Evolutionary conservation across 2,888 invertebrate species (phyloP).

Genomic region (Melanostoma scalare): DNA sequence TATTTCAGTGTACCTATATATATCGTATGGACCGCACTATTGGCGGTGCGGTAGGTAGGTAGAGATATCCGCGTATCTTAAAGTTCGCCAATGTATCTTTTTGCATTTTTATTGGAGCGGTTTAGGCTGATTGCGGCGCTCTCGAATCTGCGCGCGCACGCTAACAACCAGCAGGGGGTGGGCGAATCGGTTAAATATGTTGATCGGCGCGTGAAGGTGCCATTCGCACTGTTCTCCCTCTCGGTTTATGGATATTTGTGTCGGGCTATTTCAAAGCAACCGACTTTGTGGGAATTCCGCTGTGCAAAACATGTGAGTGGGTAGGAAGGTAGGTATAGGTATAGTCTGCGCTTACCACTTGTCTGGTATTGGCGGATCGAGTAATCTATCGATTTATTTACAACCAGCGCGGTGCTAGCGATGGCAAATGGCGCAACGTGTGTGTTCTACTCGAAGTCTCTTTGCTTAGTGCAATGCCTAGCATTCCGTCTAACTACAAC

Average conservation of each 20-base stretch:
- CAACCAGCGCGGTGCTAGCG: conserved; percentile 11
- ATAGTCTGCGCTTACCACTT: conserved; percentile 43
- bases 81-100: conserved; percentile 55
- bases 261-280: conserved; percentile 12
- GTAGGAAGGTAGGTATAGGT: conserved; percentile 10
- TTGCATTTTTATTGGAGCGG: conserved; percentile 68
- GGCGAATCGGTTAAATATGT: conserved; percentile 55
- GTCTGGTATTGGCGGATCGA: conserved; percentile 55
- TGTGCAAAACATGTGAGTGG: conserved; percentile 48
- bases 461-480: not conserved
- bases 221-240: conserved; percentile 66
- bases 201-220: conserved; percentile 68
- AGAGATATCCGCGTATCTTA: conserved; percentile 35
- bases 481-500: not conserved
- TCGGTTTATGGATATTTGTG: conserved; percentile 39
- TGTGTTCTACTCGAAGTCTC: conserved; percentile 51
- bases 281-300: conserved; percentile 39
- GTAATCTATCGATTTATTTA: conserved; percentile 67
- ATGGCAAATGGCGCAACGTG: conserved; percentile 45
- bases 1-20: not conserved
- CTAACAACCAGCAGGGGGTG: conserved; percentile 21
- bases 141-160: conserved; percentile 26
- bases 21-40: conserved; percentile 10
- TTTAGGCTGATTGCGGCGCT: conserved; percentile 54
- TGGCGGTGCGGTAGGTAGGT: conserved; percentile 40